Conservation (phyloP, 2,113 vertebrate genomes). For the Ammodytes dubius region DNA sequence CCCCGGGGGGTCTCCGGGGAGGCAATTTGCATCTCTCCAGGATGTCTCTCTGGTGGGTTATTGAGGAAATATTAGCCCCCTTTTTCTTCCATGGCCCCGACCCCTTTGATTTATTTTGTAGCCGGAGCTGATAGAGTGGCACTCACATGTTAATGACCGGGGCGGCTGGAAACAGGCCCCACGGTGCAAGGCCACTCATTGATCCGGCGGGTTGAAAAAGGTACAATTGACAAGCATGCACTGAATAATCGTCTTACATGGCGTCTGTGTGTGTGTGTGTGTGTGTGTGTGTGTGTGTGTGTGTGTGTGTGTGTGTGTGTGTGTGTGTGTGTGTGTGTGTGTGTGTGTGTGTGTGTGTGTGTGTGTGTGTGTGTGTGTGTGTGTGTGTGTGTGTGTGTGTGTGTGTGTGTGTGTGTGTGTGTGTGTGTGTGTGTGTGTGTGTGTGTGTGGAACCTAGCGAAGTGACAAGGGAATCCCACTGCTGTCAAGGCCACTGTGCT, state of each 20-base stretch:
- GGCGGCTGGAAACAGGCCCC: conserved; percentile 61
- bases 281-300: conserved; percentile 32
- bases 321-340: not conserved
- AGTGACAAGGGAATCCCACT: conserved; percentile 72
- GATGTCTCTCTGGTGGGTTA: conserved; percentile 80
- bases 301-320: conserved; percentile 28
- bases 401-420: not conserved
- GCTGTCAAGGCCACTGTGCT: conserved; percentile 69
- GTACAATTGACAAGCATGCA: conserved; percentile 81
- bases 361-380: conserved; percentile 28
- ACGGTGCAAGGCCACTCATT: conserved; percentile 72
- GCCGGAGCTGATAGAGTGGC: conserved; percentile 76
- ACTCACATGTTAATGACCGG: conserved; percentile 82
- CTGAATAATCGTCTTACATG: conserved; percentile 77
- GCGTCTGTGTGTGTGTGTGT: conserved; percentile 27
- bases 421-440: conserved; percentile 9
- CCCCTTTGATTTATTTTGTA: conserved; percentile 83
- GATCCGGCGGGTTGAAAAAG: conserved; percentile 79
- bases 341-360: conserved; percentile 4
- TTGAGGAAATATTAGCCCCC: conserved; percentile 84
- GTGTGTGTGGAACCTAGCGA: conserved; percentile 54
- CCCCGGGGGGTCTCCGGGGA: conserved; percentile 82
- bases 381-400: conserved; percentile 27
- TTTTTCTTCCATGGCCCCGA: conserved; percentile 72
- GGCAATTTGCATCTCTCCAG: conserved; percentile 86